Conservation (phyloP, 2,888 invertebrate species). For the Bellardia bayeri region DNA sequence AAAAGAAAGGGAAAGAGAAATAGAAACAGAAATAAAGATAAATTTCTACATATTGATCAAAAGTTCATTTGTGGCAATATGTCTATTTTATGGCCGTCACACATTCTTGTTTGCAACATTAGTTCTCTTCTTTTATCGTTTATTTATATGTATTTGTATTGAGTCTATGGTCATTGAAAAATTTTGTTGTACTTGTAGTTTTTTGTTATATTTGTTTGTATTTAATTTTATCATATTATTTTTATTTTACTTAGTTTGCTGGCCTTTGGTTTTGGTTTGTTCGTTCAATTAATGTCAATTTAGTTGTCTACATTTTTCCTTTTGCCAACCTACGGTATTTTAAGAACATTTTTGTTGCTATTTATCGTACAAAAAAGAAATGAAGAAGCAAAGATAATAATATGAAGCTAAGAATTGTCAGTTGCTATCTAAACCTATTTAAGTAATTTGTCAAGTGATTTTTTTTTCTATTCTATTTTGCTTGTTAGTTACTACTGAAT, state of each 20-base stretch:
- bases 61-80: constrained; percentile 76
- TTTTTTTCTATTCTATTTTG: constrained; percentile 29
- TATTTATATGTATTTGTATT: constrained; percentile 30
- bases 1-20: background rate
- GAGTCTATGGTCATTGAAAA: constrained; percentile 50
- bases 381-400: background rate
- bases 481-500: background rate
- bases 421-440: constrained; percentile 55
- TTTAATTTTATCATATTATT: constrained; percentile 73
- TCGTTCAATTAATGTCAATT: constrained; percentile 83
- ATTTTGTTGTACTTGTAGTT: constrained; percentile 21
- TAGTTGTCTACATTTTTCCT: constrained; percentile 75
- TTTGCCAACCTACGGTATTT: constrained; percentile 45
- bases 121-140: constrained; percentile 19
- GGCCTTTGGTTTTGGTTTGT: constrained; percentile 78
- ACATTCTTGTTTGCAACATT: constrained; percentile 51
- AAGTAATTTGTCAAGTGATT: constrained; percentile 64
- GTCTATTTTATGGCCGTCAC: constrained; percentile 70
- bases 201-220: constrained; percentile 47
- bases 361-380: constrained; percentile 70
- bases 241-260: constrained; percentile 72
- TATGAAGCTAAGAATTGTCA: constrained; percentile 77
- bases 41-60: constrained; percentile 74
- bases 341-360: constrained; percentile 38
- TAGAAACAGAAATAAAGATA: constrained; percentile 56